phyloP scores from a whole-genome alignment of 2,113 vertebrate species.

The Halcyon malimbica region DNA sequence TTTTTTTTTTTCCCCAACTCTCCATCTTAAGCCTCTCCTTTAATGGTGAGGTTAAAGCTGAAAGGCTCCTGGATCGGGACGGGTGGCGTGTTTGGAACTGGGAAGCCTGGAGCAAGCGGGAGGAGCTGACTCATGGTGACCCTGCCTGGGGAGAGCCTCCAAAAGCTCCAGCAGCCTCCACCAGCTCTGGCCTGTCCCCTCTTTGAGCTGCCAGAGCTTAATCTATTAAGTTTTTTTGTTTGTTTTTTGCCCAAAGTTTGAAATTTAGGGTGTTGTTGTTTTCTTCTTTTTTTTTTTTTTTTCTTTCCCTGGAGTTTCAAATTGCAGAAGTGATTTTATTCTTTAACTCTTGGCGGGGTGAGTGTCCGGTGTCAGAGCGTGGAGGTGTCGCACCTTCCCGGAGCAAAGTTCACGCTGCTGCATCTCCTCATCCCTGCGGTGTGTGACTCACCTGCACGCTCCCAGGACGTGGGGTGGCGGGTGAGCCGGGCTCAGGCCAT shows the following conservation, averaged over 20 bases:
- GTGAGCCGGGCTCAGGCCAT: fast-evolving
- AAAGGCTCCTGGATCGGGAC: neutral
- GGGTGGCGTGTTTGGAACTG: neutral
- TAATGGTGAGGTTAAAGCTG: slow-evolving; percentile 10
- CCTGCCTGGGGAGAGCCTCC: neutral
- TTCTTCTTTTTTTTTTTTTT: neutral
- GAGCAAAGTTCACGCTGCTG: neutral
- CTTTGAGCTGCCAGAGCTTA: neutral
- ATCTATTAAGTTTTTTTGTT: no score
- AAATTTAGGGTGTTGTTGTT: neutral
- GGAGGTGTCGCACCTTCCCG: neutral
- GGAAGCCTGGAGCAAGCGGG: neutral
- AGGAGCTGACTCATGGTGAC: slow-evolving; percentile 27
- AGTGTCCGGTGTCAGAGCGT: neutral
- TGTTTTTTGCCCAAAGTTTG: neutral
- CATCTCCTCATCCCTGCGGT: neutral
- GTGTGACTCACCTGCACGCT: neutral
- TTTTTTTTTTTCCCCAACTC: neutral
- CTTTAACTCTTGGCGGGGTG: neutral
- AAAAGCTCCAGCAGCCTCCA: neutral
- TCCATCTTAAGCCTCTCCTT: slow-evolving; percentile 35
- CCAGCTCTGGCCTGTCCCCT: neutral
- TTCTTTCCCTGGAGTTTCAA: neutral
- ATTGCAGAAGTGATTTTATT: no score
- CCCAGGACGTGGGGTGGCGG: neutral